A percentile compares a stretch with the other conserved stretches of the same genome.
phyloP scores from a whole-genome alignment of 2,113 vertebrate species.

The Brachypteracias leptosomus region DNA sequence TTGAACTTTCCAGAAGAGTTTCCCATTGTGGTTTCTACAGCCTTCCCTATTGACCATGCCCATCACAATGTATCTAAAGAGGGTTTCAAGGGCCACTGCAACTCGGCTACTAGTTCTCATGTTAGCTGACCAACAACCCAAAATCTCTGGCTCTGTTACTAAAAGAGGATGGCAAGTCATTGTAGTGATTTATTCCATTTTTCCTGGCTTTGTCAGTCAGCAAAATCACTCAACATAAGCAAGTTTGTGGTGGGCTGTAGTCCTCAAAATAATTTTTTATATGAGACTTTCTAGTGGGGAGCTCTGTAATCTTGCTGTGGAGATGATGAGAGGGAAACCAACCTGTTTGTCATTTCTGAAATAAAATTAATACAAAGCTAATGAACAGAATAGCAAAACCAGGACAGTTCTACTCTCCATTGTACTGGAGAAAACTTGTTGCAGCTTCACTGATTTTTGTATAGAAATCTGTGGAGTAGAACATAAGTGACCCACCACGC shows the following conservation, averaged over 20 bases:
- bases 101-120: neutral
- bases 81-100: neutral
- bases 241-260: neutral
- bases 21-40: neutral
- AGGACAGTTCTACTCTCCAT: neutral
- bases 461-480: neutral
- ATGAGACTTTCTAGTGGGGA: neutral
- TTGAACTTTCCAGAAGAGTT: constrained; percentile 22
- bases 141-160: neutral
- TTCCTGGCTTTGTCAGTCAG: neutral
- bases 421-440: neutral
- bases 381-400: neutral
- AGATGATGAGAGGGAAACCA: neutral
- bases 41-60: neutral
- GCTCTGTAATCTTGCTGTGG: neutral
- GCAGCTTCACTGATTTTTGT: neutral
- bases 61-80: neutral
- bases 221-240: neutral
- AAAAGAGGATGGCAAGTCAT: neutral
- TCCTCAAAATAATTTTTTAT: neutral
- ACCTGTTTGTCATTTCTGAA: neutral
- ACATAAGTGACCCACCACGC: neutral
- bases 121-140: neutral
- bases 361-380: neutral
- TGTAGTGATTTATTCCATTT: neutral